These are phyloP conservation scores for Drosophila sproati DNA, from an alignment of 1,140 invertebrate species.

Conservation along the genomic window DNA sequence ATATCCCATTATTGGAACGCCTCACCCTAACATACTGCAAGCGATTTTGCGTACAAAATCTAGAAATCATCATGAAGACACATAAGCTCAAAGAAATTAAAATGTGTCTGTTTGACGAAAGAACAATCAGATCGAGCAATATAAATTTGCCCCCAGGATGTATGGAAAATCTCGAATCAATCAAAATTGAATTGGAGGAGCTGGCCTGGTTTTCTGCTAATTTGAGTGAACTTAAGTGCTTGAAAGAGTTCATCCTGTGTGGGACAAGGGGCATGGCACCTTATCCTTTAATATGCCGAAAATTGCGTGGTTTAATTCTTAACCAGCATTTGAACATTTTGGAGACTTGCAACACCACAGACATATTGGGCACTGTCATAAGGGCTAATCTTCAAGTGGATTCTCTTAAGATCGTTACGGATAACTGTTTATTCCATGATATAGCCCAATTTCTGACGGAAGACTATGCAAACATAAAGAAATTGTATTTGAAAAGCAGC, in stretches of 20 bases:
- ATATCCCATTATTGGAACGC: slow-evolving; percentile 33
- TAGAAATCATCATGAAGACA: slow-evolving; percentile 34
- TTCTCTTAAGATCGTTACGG: slow-evolving; percentile 24
- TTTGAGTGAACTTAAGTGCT: slow-evolving; percentile 6
- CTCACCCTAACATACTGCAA: slow-evolving; percentile 51
- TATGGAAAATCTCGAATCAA: slow-evolving; percentile 37
- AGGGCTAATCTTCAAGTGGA: slow-evolving; percentile 3
- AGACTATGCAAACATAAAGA: slow-evolving; percentile 20
- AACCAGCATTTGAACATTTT: slow-evolving; percentile 33
- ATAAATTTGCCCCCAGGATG: slow-evolving; percentile 30
- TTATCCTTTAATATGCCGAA: not conserved
- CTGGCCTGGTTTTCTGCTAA: slow-evolving; percentile 40
- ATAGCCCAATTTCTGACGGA: not conserved
- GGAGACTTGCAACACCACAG: slow-evolving; percentile 35
- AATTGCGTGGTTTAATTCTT: not conserved
- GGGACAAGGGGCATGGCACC: not conserved
- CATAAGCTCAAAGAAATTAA: slow-evolving; percentile 43
- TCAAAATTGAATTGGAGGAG: slow-evolving; percentile 27
- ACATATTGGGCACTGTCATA: slow-evolving; percentile 17
- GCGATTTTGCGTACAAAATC: slow-evolving; percentile 6
- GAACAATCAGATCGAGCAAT: not conserved
- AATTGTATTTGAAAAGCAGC: slow-evolving; percentile 40
- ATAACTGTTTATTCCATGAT: slow-evolving; percentile 30
- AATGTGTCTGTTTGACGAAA: slow-evolving; percentile 4
- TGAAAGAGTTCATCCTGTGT: slow-evolving; percentile 30